Conservation (phyloP, 2,113 vertebrate genomes). For the Gobius niger region DNA sequence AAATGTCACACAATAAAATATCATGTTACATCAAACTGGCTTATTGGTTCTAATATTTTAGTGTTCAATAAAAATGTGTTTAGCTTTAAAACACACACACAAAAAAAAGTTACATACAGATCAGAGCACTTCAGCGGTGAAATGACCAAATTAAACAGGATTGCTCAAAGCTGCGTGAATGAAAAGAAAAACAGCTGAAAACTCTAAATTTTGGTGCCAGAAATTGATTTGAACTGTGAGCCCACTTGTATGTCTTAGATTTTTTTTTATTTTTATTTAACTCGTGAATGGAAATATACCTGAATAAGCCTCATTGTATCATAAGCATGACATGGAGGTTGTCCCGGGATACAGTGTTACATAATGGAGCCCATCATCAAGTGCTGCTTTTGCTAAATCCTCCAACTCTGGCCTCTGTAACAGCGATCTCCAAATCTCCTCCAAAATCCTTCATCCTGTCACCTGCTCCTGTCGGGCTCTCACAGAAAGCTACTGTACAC, state of each 20-base stretch:
- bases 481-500: constrained; percentile 8
- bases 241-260: too few relatives aligned
- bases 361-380: constrained; percentile 4
- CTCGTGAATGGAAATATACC: neutral
- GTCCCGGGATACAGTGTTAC: neutral
- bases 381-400: neutral
- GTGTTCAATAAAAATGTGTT: too few relatives aligned
- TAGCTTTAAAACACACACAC: too few relatives aligned
- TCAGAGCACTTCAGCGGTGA: too few relatives aligned
- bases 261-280: neutral
- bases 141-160: too few relatives aligned
- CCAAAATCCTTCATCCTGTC: neutral
- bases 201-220: too few relatives aligned
- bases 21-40: neutral
- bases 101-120: too few relatives aligned
- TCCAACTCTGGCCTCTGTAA: neutral
- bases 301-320: neutral
- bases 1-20: neutral
- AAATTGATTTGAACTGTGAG: too few relatives aligned
- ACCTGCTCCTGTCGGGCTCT: neutral
- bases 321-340: neutral
- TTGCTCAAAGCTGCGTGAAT: too few relatives aligned
- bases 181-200: too few relatives aligned
- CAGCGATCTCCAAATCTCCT: neutral
- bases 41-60: too few relatives aligned